Percentiles rank a stretch among this genome's conserved stretches.
Evolutionary conservation across 2,113 vertebrate genomes (phyloP).

Genomic region (Periophthalmodon schlosseri): DNA sequence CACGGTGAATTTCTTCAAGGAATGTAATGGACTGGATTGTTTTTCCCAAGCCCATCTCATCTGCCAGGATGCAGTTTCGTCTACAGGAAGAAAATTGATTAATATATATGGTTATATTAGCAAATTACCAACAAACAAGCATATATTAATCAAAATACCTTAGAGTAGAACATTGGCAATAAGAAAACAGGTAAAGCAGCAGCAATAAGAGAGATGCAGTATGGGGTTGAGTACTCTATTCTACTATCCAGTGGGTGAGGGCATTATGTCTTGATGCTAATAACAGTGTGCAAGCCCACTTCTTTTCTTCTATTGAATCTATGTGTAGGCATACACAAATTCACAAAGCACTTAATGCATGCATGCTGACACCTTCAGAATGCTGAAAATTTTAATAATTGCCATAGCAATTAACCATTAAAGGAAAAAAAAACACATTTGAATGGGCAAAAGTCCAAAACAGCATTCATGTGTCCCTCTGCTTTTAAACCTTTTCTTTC

Average conservation of each 20-base stretch:
- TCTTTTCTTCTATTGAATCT: conserved; percentile 39
- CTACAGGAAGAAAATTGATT: conserved; percentile 57
- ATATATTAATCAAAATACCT: background rate
- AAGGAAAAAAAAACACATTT: too few relatives aligned
- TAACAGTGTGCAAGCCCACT: conserved; percentile 49
- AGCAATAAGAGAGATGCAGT: background rate
- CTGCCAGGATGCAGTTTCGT: conserved; percentile 97
- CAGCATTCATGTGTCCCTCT: too few relatives aligned
- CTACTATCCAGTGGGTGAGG: conserved; percentile 72
- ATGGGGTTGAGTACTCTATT: conserved; percentile 34
- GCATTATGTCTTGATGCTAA: conserved; percentile 73
- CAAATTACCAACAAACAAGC: background rate
- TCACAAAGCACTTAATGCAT: conserved; percentile 7
- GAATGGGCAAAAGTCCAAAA: too few relatives aligned
- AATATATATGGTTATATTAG: background rate
- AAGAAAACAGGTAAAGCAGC: background rate
- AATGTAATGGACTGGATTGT: conserved; percentile 99
- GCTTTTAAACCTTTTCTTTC: background rate
- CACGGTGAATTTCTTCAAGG: conserved; percentile 89
- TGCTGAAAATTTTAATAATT: too few relatives aligned
- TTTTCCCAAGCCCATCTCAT: conserved; percentile 99
- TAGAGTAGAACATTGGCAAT: too few relatives aligned
- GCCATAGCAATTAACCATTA: too few relatives aligned
- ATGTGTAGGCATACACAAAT: conserved; percentile 56
- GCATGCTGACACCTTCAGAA: too few relatives aligned